Conservation (phyloP, 2,888 invertebrate genomes). For the Busseola fusca region DNA sequence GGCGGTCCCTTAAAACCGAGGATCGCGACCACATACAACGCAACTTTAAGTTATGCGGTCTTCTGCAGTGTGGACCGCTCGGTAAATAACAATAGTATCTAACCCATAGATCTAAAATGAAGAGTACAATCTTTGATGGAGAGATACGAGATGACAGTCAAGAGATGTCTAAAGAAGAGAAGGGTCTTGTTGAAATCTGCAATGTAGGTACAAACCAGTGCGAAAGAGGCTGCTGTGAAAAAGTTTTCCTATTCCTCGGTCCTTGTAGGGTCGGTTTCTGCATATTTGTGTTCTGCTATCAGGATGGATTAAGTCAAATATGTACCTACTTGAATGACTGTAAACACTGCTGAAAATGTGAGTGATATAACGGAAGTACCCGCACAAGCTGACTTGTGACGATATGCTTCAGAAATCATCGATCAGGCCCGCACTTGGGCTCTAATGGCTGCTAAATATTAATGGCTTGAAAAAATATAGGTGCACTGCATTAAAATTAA, state of each 20-base stretch:
- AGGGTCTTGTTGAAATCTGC: not conserved
- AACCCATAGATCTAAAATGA: not conserved
- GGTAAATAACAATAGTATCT: not conserved
- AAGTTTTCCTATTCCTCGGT: not conserved
- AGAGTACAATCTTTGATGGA: not conserved
- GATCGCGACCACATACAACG: not conserved
- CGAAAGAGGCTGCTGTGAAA: not conserved
- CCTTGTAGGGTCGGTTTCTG: not conserved
- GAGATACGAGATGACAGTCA: not conserved
- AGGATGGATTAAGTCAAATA: not conserved
- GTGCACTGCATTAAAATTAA: not conserved
- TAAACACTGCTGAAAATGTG: conserved; percentile 25
- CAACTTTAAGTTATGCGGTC: not conserved
- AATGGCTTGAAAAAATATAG: conserved; percentile 11
- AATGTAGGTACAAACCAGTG: too few species aligned
- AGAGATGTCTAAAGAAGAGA: too few species aligned
- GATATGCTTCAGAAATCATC: conserved; percentile 53
- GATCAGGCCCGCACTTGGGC: conserved; percentile 60
- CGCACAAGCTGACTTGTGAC: conserved; percentile 49
- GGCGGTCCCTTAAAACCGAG: not conserved
- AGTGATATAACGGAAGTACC: conserved; percentile 59
- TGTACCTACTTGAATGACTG: not conserved
- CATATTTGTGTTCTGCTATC: not conserved
- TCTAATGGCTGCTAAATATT: conserved; percentile 12
- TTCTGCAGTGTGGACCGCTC: not conserved